Conservation (phyloP, 2,113 vertebrate species). For the Coryphaenoides rupestris region DNA sequence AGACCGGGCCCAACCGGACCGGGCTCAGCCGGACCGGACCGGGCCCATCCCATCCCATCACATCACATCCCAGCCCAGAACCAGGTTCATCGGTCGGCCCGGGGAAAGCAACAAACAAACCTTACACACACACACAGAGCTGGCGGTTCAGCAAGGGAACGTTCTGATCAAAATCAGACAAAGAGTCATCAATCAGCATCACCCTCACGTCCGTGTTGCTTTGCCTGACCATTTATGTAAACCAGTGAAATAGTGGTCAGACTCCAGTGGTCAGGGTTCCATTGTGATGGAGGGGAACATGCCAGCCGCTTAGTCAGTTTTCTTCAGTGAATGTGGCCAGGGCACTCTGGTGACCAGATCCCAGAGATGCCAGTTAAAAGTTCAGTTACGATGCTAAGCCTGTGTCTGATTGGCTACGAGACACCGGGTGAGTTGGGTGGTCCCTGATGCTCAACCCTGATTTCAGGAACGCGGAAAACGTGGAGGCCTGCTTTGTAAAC, state of each 20-base stretch:
- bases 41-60: too few relatives aligned
- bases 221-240: neutral
- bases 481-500: too few relatives aligned
- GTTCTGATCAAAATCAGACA: conserved; percentile 23
- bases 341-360: too few relatives aligned
- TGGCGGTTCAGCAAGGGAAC: conserved; percentile 37
- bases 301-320: too few relatives aligned
- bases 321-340: too few relatives aligned
- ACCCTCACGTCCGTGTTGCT: neutral
- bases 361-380: too few relatives aligned
- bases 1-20: conserved; percentile 52
- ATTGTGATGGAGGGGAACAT: too few relatives aligned
- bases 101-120: conserved; percentile 59
- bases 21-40: conserved; percentile 43
- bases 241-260: too few relatives aligned
- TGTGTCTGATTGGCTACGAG: neutral
- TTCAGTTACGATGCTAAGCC: neutral
- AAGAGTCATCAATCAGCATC: conserved; percentile 25
- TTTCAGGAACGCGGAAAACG: too few relatives aligned
- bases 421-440: conserved; percentile 6
- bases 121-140: conserved; percentile 58
- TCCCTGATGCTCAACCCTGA: conserved; percentile 9
- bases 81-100: conserved; percentile 43
- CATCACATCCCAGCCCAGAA: conserved; percentile 35
- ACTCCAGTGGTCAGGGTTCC: too few relatives aligned